Evolutionary conservation across 2,797 vertebrate species (phyloP).

Genomic region (Hypotaenidia philippensis): DNA sequence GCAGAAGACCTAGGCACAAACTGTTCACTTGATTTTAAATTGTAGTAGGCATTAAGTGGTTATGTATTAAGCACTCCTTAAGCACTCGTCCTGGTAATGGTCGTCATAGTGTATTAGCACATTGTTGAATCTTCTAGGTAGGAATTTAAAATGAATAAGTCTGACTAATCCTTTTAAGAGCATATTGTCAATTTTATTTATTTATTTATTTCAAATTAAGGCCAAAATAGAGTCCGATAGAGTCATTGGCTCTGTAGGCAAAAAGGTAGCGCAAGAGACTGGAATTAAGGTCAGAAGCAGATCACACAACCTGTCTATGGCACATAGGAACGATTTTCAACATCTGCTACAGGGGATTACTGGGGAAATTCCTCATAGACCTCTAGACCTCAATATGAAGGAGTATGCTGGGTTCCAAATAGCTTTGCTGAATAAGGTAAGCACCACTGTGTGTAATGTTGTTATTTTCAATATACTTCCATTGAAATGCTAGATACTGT

Average conservation of each 20-base stretch:
- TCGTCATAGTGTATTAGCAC: slow-evolving; percentile 58
- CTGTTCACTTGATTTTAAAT: slow-evolving; percentile 34
- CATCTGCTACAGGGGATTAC: slow-evolving; percentile 92
- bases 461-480: slow-evolving; percentile 70
- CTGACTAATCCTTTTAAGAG: slow-evolving; percentile 67
- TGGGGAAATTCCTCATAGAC: slow-evolving; percentile 86
- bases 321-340: slow-evolving; percentile 91
- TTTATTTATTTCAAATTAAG: slow-evolving; percentile 83
- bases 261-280: slow-evolving; percentile 87
- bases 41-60: slow-evolving; percentile 54
- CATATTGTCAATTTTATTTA: slow-evolving; percentile 70
- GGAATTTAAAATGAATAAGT: slow-evolving; percentile 67
- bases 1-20: slow-evolving; percentile 39
- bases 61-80: slow-evolving; percentile 61
- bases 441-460: slow-evolving; percentile 68
- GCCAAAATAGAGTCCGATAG: slow-evolving; percentile 96
- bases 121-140: slow-evolving; percentile 68
- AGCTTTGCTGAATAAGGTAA: slow-evolving; percentile 93
- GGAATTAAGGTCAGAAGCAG: slow-evolving; percentile 94
- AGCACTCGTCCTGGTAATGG: slow-evolving; percentile 32
- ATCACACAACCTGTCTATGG: slow-evolving; percentile 87
- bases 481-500: slow-evolving; percentile 65
- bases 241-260: slow-evolving; percentile 91
- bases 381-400: slow-evolving; percentile 92
- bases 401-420: slow-evolving; percentile 96